A percentile compares a stretch with the other conserved stretches of the same genome.
These are phyloP conservation scores for Eutolmus rufibarbis DNA, from an alignment of 2,888 invertebrate species.

Conservation along the genomic window DNA sequence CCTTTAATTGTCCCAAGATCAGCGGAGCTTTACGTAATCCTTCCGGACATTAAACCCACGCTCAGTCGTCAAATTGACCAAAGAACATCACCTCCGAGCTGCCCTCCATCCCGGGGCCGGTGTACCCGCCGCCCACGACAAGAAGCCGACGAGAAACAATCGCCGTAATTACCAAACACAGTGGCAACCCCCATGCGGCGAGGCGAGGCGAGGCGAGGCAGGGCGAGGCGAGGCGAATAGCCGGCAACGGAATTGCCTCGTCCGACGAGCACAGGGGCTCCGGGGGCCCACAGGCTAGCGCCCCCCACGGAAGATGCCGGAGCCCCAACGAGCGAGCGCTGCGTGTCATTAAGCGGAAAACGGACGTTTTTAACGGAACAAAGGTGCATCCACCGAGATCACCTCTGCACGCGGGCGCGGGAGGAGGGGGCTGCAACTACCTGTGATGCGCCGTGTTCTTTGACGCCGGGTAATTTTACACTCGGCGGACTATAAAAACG, in stretches of 20 bases:
- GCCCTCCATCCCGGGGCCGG: not conserved
- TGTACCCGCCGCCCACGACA: not conserved
- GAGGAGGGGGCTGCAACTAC: not conserved
- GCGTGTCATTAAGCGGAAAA: slow-evolving; percentile 35
- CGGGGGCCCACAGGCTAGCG: not conserved
- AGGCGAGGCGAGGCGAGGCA: not conserved
- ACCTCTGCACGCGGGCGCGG: not conserved
- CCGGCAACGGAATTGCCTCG: not conserved
- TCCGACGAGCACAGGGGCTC: not conserved
- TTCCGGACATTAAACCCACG: not conserved
- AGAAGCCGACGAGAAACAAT: not conserved
- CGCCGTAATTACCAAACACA: not conserved
- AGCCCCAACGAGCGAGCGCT: not conserved
- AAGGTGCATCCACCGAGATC: not conserved
- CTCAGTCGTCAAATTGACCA: not conserved
- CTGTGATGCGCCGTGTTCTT: slow-evolving; percentile 9
- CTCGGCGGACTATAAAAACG: slow-evolving; percentile 34
- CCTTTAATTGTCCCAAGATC: not conserved
- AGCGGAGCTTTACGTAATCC: not conserved
- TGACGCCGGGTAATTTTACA: slow-evolving; percentile 37
- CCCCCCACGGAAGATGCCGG: not conserved
- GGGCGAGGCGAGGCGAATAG: not conserved
- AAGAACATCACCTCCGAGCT: not conserved
- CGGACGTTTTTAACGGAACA: slow-evolving; percentile 32
- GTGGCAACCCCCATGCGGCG: not conserved